Evolutionary conservation across 2,888 invertebrate species (phyloP), one percentile per base, ranked within the genome.

Genomic region (Leptura quadrifasciata): DNA sequence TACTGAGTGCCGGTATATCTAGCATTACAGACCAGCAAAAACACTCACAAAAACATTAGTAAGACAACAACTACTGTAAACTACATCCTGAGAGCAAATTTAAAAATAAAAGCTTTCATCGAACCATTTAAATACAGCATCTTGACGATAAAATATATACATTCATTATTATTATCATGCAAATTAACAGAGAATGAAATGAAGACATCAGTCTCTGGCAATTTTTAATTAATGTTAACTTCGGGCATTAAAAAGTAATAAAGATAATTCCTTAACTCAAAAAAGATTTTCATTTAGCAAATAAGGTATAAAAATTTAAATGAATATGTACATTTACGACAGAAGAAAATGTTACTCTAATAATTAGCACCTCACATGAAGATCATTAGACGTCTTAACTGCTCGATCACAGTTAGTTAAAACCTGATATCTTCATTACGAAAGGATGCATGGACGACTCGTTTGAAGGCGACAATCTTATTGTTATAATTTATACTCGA

Each of bases 401-500:
- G 54, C 78, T 78, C 78, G 75, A 78, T 76, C 64, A 35, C 68
- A 71, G 63, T 72, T 61, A 58, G 68, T 69, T 69, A 69, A 73
- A 74, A 76, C 64, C 69, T 78, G 76, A 78, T 75, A 76, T 78
- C 78, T 78, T 78, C 61, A 78, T 78, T 70, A 76, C 65, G 67
- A 67, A 39, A 63, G 39, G 27, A 5, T 8, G 21, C 78, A 78
- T 76, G 60, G 17, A 55, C 76, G 78, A 52, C 61, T 67, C 74
- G 70, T 75, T 24, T 12, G 55, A 64, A 63, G 18, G n/a, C 31
- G 57, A 2, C 20, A 47, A 47, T 15, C n/a, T 18, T 2, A 39
- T 39, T 63, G 18, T 63, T 12, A 12, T 39, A 63, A 35, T 61
- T n/a, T 35, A 17, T 27, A 8, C 0, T 20, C 17, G 5, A 60